Base-by-base conservation (phyloP, 2,888 invertebrate genomes). In the Augiades crinisus region DNA sequence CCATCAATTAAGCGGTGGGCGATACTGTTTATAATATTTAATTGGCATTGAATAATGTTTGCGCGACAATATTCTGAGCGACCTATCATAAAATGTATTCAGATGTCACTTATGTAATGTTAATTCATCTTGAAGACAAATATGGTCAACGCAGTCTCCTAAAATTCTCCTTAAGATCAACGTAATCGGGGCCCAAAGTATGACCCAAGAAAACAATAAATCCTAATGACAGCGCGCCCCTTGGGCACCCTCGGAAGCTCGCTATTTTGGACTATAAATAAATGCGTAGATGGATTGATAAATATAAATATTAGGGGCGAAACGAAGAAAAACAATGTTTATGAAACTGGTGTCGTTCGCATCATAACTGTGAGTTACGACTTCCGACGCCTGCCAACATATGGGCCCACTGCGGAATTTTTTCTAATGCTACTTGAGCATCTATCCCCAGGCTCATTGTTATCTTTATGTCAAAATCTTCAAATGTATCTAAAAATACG, bases 271-370 rank as follows among this genome's bases (percentile, higher is more conserved):
- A 83, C 87, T 88, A 88, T 86, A 89, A 86, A 87, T 87, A 88
- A 88, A 88, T 87, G 86, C 84, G 86, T 87, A 89, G 88, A 89
- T 88, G 86, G 83, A 88, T 88, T 89, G 88, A 89, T 89, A 88
- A 89, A 89, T 88, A 89, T 87, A 89, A 89, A 89, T 88, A 89
- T 87, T 85, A 81, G 88, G 88, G 88, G 85, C 86, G 86, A 87
- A 87, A 87, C 73, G 80, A 84, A 87, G 87, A 88, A 88, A 88
- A 89, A 89, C 89, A 88, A 86, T 88, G 89, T 89, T 89, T 89
- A 88, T 89, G 87, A 86, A 89, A 87, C 86, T 86, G 77, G 88
- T 88, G 89, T 88, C 88, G 85, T 78, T 81, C 81, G 87, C 85
- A 76, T 89, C 89, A 89, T 89, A 89, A 88, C 87, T 81, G 82